Evolutionary conservation across 2,113 vertebrate species (phyloP), one percentile per base, ranked within the genome.

Genomic region (Amia ocellicauda): DNA sequence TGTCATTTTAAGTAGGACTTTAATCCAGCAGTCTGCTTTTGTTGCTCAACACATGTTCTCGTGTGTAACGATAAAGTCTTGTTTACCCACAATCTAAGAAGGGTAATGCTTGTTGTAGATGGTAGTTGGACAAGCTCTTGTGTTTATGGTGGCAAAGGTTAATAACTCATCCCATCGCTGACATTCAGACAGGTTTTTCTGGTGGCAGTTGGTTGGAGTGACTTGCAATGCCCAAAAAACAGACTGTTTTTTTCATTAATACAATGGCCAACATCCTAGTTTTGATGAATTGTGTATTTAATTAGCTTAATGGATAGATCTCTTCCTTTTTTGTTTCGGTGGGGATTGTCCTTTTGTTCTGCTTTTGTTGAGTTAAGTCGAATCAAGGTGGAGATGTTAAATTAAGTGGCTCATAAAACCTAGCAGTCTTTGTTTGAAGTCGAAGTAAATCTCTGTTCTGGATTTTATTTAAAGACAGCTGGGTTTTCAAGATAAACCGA

Each of bases 311-410:
- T n/a, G n/a, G n/a, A n/a, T n/a, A 58, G 20, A 23, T 22, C 56
- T 58, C 45, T n/a, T 17, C 16, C 17, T 50, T 50, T 42, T 59
- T 36, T 52, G 36, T 11, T 22, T 10, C 22, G 36, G 64, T 29
- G 42, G 11, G 19, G 57, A 19, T 2, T 23, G 13, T 60, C 50
- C 50, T 50, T 41, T 52, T 67, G 45, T 60, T 24, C 23, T 16
- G 9, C 22, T 31, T 36, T 40, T 47, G n/a, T 51, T 58, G 55
- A 31, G 43, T 45, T 51, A 29, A 41, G 23, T 19, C 23, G 42
- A 64, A 57, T 57, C 52, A 42, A 24, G 40, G 13, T 26, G 43
- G 13, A 42, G 14, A 4, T 53, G 51, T 63, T 55, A 17, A 55
- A 27, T 36, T n/a, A n/a, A n/a, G n/a, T 11, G 31, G 22, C 7